phyloP scores from a whole-genome alignment of 1,140 invertebrate genomes.

The Zaprionus lachaisei region DNA sequence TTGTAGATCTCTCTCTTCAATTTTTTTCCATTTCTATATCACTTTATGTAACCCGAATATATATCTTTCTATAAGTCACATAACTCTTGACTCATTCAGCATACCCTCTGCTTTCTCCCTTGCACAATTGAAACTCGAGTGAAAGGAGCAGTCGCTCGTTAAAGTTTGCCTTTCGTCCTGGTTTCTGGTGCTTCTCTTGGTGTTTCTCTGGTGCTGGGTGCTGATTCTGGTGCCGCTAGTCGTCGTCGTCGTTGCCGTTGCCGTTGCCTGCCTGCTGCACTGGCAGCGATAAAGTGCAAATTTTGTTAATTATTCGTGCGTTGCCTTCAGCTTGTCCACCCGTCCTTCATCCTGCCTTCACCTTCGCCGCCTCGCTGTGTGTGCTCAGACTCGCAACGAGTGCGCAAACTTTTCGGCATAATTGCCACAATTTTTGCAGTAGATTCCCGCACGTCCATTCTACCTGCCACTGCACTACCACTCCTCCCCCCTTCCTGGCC shows the following conservation, averaged over 20 bases:
- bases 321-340: constrained; percentile 43
- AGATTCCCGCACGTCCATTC: constrained; percentile 34
- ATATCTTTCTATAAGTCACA: neutral
- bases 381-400: constrained; percentile 34
- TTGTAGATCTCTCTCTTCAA: neutral
- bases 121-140: constrained; percentile 24
- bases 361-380: constrained; percentile 3
- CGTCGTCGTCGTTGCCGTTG: constrained; percentile 5
- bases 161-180: constrained; percentile 64
- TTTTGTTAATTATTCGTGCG: constrained; percentile 83
- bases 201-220: constrained; percentile 14
- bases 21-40: neutral
- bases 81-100: neutral
- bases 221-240: constrained; percentile 14
- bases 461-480: neutral
- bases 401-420: constrained; percentile 60
- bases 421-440: constrained; percentile 75
- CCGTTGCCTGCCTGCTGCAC: constrained; percentile 47
- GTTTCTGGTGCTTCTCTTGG: constrained; percentile 5
- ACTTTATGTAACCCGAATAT: neutral
- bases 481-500: neutral
- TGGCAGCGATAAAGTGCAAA: constrained; percentile 81
- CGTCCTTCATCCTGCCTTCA: constrained; percentile 16
- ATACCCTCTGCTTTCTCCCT: neutral
- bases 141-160: constrained; percentile 66